A percentile compares a stretch with the other conserved stretches of the same genome.
phyloP scores from a whole-genome alignment of 2,797 vertebrate species.

The Lagorchestes hirsutus region DNA sequence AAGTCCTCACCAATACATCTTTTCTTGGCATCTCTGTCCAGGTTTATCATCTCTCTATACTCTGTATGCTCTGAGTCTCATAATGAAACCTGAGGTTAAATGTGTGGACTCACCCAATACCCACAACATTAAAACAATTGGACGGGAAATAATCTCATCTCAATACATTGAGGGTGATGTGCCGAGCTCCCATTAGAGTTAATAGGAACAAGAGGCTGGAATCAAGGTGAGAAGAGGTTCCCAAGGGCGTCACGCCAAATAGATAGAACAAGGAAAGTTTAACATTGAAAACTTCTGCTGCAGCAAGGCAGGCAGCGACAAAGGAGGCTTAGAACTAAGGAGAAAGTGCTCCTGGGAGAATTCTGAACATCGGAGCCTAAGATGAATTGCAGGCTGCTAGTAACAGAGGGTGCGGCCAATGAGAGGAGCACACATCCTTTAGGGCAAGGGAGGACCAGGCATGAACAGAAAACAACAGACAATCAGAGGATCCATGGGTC shows the following conservation, averaged over 20 bases:
- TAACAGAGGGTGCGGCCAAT: neutral
- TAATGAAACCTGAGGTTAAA: slow-evolving; percentile 71
- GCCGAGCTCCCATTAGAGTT: slow-evolving; percentile 68
- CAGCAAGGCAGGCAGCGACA: slow-evolving; percentile 5
- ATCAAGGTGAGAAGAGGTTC: slow-evolving; percentile 65
- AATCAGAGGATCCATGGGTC: neutral
- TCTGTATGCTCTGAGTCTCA: slow-evolving; percentile 61
- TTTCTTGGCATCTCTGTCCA: slow-evolving; percentile 34
- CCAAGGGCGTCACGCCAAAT: slow-evolving; percentile 60
- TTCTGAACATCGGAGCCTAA: neutral
- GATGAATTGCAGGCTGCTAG: neutral
- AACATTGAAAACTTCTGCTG: slow-evolving; percentile 67
- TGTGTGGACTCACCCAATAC: slow-evolving; percentile 57
- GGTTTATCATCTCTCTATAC: slow-evolving; percentile 54
- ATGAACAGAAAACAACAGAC: neutral
- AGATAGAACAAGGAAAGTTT: slow-evolving; percentile 55
- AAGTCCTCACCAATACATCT: slow-evolving; percentile 41
- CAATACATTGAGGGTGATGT: slow-evolving; percentile 28
- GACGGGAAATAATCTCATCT: slow-evolving; percentile 71
- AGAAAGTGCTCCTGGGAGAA: neutral
- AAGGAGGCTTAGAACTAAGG: neutral
- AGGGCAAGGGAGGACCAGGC: neutral
- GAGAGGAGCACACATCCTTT: neutral
- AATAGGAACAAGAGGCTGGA: slow-evolving; percentile 69
- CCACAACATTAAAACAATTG: slow-evolving; percentile 69